These are phyloP conservation scores for Pituophis catenifer DNA, from an alignment of 2,113 vertebrate species.

Conservation along the genomic window DNA sequence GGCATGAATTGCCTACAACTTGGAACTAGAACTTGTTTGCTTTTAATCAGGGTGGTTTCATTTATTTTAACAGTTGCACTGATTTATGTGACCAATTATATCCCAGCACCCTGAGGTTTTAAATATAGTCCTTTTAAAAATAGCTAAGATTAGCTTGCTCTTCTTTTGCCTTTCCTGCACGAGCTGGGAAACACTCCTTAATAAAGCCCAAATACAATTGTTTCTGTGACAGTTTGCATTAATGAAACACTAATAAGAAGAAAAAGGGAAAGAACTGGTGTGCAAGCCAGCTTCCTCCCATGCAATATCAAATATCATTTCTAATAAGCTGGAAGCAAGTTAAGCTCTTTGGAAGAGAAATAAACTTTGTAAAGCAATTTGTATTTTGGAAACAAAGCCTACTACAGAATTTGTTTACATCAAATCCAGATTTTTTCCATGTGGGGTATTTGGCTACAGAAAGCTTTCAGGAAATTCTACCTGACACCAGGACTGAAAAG, in stretches of 20 bases:
- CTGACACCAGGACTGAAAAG: not conserved
- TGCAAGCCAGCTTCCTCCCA: not conserved
- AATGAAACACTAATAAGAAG: not conserved
- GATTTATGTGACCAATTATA: constrained; percentile 27
- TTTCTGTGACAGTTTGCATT: not conserved
- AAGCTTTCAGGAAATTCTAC: not conserved
- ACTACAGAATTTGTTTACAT: not conserved
- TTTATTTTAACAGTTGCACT: constrained; percentile 16
- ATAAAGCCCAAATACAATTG: not conserved
- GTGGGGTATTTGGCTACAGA: not conserved
- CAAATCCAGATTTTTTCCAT: not conserved
- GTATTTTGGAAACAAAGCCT: not conserved
- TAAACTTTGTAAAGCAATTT: not conserved
- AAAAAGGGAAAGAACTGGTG: not conserved
- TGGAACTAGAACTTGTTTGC: not conserved
- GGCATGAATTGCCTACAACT: not conserved
- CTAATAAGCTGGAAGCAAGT: not conserved
- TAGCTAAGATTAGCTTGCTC: constrained; percentile 20
- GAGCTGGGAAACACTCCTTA: not conserved
- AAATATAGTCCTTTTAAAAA: constrained; percentile 23
- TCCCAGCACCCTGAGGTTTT: constrained; percentile 6
- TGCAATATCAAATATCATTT: not conserved
- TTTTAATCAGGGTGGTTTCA: constrained; percentile 19
- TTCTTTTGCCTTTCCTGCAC: not conserved
- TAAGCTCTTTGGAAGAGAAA: not conserved